Conservation (phyloP, 2,888 invertebrate species). For the Agonopterix heracliana region DNA sequence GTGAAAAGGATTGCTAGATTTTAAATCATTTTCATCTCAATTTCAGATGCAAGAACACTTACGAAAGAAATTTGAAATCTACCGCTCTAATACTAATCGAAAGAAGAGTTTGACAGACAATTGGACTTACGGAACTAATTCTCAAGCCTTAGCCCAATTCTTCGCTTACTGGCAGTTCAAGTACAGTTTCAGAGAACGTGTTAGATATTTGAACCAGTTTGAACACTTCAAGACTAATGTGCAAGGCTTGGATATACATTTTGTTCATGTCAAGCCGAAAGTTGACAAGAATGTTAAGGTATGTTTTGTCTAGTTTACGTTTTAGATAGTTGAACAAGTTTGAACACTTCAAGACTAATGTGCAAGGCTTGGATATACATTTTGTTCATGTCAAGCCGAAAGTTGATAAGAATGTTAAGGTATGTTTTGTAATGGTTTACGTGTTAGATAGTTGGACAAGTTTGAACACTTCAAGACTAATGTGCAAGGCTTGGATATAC, state of each 20-base stretch:
- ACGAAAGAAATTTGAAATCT: constrained; percentile 65
- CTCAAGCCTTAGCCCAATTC: constrained; percentile 79
- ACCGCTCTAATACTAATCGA: constrained; percentile 44
- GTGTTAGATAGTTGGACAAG: constrained; percentile 72
- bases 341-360: constrained; percentile 84
- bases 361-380: constrained; percentile 85
- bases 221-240: constrained; percentile 86
- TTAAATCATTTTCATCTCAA: too few species aligned
- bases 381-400: constrained; percentile 82
- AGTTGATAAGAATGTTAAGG: constrained; percentile 41
- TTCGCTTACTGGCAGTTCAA: constrained; percentile 85
- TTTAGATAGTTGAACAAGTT: too few species aligned
- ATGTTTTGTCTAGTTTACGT: constrained; percentile 26
- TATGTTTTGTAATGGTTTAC: constrained; percentile 18
- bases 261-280: constrained; percentile 80
- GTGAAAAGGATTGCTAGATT: too few species aligned
- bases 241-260: constrained; percentile 85
- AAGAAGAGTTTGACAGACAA: constrained; percentile 71
- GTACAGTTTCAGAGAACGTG: constrained; percentile 79
- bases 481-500: constrained; percentile 83
- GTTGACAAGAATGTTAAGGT: constrained; percentile 44
- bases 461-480: constrained; percentile 85
- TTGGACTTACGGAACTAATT: constrained; percentile 89
- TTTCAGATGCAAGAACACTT: constrained; percentile 74
- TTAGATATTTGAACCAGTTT: constrained; percentile 81